Conservation (phyloP, 2,888 invertebrate genomes). For the Zootermopsis nevadensis region DNA sequence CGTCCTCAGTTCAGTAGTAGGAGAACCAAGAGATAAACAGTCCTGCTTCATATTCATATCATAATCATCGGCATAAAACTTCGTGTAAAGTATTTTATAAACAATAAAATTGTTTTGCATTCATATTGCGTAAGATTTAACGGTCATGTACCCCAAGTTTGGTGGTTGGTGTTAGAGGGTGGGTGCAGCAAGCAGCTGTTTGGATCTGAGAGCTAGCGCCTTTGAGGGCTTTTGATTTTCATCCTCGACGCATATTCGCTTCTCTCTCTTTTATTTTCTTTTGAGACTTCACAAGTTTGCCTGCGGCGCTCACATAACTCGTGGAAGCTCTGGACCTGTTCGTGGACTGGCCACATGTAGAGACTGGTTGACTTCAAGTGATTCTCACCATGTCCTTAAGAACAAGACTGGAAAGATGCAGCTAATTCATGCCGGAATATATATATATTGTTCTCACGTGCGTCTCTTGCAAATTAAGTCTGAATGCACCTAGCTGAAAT, state of each 20-base stretch:
- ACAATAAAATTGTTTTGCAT: neutral
- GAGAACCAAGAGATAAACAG: no score
- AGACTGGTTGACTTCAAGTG: neutral
- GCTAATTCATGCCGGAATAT: no score
- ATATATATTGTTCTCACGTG: no score
- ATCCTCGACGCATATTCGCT: neutral
- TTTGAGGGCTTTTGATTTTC: neutral
- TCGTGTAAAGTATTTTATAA: no score
- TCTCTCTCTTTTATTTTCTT: neutral
- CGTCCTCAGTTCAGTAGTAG: no score
- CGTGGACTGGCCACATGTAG: conserved; percentile 12
- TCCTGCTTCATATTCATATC: no score
- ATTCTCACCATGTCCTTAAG: no score
- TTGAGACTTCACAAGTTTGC: neutral
- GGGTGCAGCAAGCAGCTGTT: neutral
- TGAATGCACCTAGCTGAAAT: neutral
- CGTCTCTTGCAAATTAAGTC: neutral
- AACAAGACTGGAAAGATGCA: no score
- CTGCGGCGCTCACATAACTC: neutral
- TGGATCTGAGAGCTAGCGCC: neutral
- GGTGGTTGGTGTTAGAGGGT: neutral
- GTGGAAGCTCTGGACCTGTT: neutral
- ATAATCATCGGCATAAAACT: no score
- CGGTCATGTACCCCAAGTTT: neutral
- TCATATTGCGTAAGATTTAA: neutral